A percentile compares a stretch with the other conserved stretches of the same genome.
Evolutionary conservation across 2,797 vertebrate species (phyloP).

Genomic region (Pterois miles): DNA sequence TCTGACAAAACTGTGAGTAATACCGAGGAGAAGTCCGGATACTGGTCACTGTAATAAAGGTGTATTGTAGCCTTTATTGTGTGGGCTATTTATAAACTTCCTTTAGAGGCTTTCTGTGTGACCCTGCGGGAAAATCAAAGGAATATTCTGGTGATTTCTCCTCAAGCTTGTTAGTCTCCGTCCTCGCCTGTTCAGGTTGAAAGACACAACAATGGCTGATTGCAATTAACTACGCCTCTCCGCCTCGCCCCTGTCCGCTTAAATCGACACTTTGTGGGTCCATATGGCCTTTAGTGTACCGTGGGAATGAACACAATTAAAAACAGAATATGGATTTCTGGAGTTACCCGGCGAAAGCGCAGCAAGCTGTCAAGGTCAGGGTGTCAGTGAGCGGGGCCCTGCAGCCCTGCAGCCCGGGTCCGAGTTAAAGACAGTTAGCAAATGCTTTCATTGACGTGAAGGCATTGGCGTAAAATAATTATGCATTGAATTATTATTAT

Average conservation of each 20-base stretch:
- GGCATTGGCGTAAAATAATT: no score
- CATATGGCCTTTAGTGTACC: slow-evolving; percentile 81
- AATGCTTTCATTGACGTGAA: background rate
- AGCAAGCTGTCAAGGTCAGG: slow-evolving; percentile 85
- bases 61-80: slow-evolving; percentile 27
- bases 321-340: slow-evolving; percentile 83
- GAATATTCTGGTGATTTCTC: slow-evolving; percentile 62
- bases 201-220: slow-evolving; percentile 85
- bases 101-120: slow-evolving; percentile 1
- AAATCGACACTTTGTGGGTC: slow-evolving; percentile 83
- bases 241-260: slow-evolving; percentile 79
- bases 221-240: slow-evolving; percentile 84
- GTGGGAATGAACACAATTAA: slow-evolving; percentile 88
- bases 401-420: slow-evolving; percentile 7
- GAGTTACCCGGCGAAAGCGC: slow-evolving; percentile 72
- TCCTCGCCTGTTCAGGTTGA: slow-evolving; percentile 62
- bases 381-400: slow-evolving; percentile 70
- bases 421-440: background rate
- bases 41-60: background rate
- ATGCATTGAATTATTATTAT: background rate
- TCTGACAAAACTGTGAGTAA: background rate
- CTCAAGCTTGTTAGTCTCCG: slow-evolving; percentile 66
- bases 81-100: slow-evolving; percentile 18
- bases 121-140: slow-evolving; percentile 63
- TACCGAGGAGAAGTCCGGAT: background rate